A percentile compares a stretch with the other conserved stretches of the same genome.
These are phyloP conservation scores for Lasius fuliginosus DNA, from an alignment of 2,888 invertebrate genomes.

Conservation along the genomic window DNA sequence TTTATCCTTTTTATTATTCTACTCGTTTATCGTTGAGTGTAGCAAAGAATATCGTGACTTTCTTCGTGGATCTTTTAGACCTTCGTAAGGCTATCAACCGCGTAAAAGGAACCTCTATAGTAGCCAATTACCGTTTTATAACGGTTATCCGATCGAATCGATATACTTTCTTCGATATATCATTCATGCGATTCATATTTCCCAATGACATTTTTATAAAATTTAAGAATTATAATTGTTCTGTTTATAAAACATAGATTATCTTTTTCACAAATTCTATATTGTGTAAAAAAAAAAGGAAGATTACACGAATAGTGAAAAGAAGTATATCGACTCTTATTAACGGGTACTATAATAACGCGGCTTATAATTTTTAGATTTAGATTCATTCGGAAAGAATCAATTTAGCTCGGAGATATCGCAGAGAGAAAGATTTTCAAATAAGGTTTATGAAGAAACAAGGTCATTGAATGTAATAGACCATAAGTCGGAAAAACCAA, in stretches of 20 bases:
- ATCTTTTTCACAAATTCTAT: constrained; percentile 34
- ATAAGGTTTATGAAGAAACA: constrained; percentile 25
- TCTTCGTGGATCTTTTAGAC: not conserved
- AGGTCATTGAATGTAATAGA: constrained; percentile 13
- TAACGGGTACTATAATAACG: not conserved
- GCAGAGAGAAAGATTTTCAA: constrained; percentile 37
- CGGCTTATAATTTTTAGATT: constrained; percentile 20
- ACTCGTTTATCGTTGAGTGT: constrained; percentile 35
- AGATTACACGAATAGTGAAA: not conserved
- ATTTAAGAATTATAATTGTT: not conserved
- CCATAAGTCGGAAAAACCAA: constrained; percentile 54
- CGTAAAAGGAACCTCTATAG: constrained; percentile 5
- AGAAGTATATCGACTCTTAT: not conserved
- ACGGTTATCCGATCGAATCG: not conserved
- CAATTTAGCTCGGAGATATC: constrained; percentile 16
- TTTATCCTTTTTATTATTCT: constrained; percentile 51
- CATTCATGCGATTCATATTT: not conserved
- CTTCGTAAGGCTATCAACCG: not conserved
- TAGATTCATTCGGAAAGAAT: constrained; percentile 23
- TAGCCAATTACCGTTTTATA: not conserved
- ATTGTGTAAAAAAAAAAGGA: constrained; percentile 20
- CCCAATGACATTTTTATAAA: not conserved
- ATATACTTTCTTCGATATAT: constrained; percentile 10
- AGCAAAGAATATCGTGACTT: constrained; percentile 23
- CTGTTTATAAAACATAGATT: not conserved